These are phyloP conservation scores for Aspidapion aeneum DNA, from an alignment of 2,888 invertebrate genomes.

Conservation along the genomic window DNA sequence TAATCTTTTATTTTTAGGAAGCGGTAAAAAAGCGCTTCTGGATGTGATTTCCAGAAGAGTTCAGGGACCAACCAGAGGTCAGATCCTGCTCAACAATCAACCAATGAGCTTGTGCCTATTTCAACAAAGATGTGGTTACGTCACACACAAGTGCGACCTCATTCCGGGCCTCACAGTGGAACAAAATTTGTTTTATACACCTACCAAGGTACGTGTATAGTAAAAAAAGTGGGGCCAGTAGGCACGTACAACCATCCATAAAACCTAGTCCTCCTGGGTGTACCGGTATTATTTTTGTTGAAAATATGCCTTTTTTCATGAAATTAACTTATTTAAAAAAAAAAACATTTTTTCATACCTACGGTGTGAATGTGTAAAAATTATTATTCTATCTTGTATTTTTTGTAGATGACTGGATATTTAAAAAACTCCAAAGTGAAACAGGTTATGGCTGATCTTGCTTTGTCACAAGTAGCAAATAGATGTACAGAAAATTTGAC, in stretches of 20 bases:
- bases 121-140: constrained; percentile 83
- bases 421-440: constrained; percentile 82
- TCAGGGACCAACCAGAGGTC: constrained; percentile 79
- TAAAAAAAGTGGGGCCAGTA: no score
- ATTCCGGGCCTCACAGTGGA: constrained; percentile 84
- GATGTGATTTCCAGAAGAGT: constrained; percentile 87
- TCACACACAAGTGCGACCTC: constrained; percentile 81
- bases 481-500: constrained; percentile 80
- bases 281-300: not conserved
- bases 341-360: no score
- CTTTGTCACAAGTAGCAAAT: constrained; percentile 85
- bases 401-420: constrained; percentile 37
- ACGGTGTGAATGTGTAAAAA: no score
- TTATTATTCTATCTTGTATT: no score
- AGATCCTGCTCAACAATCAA: constrained; percentile 85
- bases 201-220: constrained; percentile 60
- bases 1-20: constrained; percentile 58
- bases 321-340: no score
- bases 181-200: constrained; percentile 78
- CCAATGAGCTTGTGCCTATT: constrained; percentile 78
- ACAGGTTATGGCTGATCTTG: constrained; percentile 90
- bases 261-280: not conserved
- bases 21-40: constrained; percentile 90
- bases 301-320: no score
- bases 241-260: no score